Evolutionary conservation across 2,888 invertebrate species (phyloP), one percentile per base, ranked within the genome.

Genomic region (Zonitis immaculata): DNA sequence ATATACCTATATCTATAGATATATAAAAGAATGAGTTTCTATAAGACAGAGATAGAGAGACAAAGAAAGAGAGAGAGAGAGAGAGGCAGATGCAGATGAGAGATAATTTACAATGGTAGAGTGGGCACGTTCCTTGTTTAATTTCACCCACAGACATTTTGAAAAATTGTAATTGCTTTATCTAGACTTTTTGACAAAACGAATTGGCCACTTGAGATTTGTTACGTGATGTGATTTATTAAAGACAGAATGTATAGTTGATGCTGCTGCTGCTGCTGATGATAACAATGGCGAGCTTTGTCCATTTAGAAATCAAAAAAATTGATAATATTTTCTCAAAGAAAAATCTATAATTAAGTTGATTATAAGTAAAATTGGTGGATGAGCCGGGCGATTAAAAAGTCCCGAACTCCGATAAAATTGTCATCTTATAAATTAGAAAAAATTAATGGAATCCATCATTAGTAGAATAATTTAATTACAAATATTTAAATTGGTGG

Each of bases 121-220:
- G 64, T 62, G 62, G 55, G 66, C 72, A 71, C 71, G 70, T 72
- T 62, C 58, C 68, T 66, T 67, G 70, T 69, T 69, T 72, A 72
- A 73, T 73, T 72, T 65, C 64, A 64, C 59, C 58, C 63, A 56
- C 32, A 63, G 73, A 73, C 73, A 66, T 73, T 72, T 73, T 74
- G 74, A 73, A 74, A 73, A 73, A 74, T 73, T 71, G 73, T 73
- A 73, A 74, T 74, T 74, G 73, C 73, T 71, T 71, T 73, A 73
- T 73, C 73, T 73, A n/a, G n/a, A n/a, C 64, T 64, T 65, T 7
- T 14, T 32, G 32, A 32, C 51, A 53, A 65, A 70, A 72, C 68
- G 71, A 69, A 73, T 72, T 72, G 73, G 74, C 69, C 73, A 69
- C 72, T 71, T 68, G 73, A 68, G 73, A 69, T 71, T 71, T 71